Base-by-base conservation (phyloP, 37 sponge, comb jelly and placozoan genomes). In the Halichondria panicea region DNA sequence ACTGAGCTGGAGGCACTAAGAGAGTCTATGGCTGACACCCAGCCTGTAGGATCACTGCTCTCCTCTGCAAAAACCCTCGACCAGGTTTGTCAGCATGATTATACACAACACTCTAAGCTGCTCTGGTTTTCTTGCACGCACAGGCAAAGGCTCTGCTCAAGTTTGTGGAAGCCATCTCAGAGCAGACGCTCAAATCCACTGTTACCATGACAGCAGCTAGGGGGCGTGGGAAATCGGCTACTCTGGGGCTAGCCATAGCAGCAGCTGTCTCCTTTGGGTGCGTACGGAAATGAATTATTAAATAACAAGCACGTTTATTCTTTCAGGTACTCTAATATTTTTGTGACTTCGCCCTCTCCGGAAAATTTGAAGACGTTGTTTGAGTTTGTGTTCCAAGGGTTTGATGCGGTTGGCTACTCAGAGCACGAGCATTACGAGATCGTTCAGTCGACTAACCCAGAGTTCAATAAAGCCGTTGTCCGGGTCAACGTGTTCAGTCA, bases 141-240 rank as follows among this genome's bases (percentile, higher is more conserved):
- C 60, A 94, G 91, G 95, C 90, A 6, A 92, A 95, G 43, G 93
- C 93, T 30, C 67, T 97, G 39, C 83, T 97, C 34, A 81, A 87
- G 68, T 90, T 92, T 64, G 83, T 95, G 12, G 95, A 97, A 57
- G 95, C 89, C 25, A 89, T 97, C 40, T 95, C 95, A 36, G 95
- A 97, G 68, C 92, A 97, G 84, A 95, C 92, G 4, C 63, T 97
- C 21, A 66, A 85, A 6, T 77, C 72, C 45, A 95, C 92, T 40
- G 87, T 97, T 55, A 82, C 99, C 62, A 74, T 97, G 85, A 97
- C 99, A 68, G 99, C 99, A 79, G 79, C 90, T 8, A 75, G 99
- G 61, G 99, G 99, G 64, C 79, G 99, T 70, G 99, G 99, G 41
- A 97, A 97, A 42, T 90, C 92, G 15, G 99, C 99, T 54, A 87